phyloP scores from a whole-genome alignment of 2,888 invertebrate genomes.

The Celastrina argiolus region DNA sequence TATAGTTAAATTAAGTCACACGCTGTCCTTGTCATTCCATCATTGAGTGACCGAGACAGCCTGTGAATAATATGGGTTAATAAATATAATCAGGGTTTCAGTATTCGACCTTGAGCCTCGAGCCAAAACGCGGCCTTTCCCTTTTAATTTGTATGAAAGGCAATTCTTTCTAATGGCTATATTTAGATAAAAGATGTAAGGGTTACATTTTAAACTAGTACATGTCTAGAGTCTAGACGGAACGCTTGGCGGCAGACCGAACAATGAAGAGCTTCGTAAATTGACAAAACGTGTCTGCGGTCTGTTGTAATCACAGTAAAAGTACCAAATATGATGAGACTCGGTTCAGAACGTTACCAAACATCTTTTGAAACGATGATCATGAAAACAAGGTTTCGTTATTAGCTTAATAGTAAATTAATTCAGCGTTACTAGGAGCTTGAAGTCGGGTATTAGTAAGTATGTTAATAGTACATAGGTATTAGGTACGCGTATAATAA shows the following conservation, averaged over 20 bases:
- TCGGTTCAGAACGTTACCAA: background rate
- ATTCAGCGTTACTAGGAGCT: no score
- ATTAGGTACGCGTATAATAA: no score
- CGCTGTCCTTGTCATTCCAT: no score
- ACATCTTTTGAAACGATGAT: no score
- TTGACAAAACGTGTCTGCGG: conserved; percentile 8
- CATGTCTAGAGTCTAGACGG: background rate
- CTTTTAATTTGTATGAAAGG: background rate
- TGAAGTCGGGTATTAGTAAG: no score
- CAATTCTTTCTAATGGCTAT: background rate
- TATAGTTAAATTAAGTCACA: no score
- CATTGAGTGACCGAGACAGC: no score
- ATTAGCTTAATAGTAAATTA: background rate
- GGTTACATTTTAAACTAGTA: background rate
- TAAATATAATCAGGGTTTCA: no score
- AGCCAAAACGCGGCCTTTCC: background rate
- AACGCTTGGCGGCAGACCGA: background rate
- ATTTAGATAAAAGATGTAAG: background rate
- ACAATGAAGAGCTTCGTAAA: background rate
- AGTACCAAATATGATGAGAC: background rate
- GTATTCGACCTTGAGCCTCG: no score
- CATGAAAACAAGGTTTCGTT: background rate
- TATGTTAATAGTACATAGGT: no score
- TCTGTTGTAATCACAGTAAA: conserved; percentile 2
- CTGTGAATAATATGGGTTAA: no score